phyloP scores from a whole-genome alignment of 2,888 invertebrate species.

The Scaptomyza tumidula region DNA sequence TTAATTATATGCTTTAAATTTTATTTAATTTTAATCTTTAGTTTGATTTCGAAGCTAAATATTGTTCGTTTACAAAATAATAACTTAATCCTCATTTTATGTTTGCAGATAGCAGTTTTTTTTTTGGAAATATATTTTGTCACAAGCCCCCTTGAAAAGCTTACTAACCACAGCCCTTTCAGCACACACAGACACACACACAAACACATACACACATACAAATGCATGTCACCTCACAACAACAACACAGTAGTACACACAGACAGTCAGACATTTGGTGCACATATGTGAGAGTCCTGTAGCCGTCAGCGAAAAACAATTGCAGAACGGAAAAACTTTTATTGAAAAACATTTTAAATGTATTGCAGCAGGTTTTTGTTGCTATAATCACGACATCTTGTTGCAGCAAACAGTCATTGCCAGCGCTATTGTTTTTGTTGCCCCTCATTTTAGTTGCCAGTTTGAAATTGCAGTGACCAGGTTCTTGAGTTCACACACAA shows the following conservation, averaged over 20 bases:
- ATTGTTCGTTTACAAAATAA: neutral
- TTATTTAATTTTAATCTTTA: neutral
- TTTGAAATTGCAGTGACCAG: slow-evolving; percentile 35
- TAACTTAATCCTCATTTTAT: neutral
- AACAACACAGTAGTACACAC: slow-evolving; percentile 5
- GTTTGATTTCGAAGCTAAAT: neutral
- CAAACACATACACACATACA: neutral
- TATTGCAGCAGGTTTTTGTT: slow-evolving; percentile 56
- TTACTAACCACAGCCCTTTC: neutral
- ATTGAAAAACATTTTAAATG: slow-evolving; percentile 79
- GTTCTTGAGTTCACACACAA: slow-evolving; percentile 7
- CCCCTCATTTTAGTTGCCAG: slow-evolving; percentile 26
- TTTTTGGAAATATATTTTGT: neutral
- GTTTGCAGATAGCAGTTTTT: too few species aligned
- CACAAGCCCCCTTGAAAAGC: neutral
- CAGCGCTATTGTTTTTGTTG: slow-evolving; percentile 2
- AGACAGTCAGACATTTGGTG: slow-evolving; percentile 7
- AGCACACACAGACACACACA: neutral
- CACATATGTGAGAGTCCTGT: slow-evolving; percentile 20
- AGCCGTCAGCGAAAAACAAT: slow-evolving; percentile 63
- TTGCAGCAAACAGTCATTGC: slow-evolving; percentile 28
- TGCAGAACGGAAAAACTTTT: slow-evolving; percentile 71
- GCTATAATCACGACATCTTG: slow-evolving; percentile 47
- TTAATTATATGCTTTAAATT: neutral
- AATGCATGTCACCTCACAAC: neutral